Evolutionary conservation across 2,888 invertebrate species (phyloP).

Genomic region (Drosophila melanosoma): DNA sequence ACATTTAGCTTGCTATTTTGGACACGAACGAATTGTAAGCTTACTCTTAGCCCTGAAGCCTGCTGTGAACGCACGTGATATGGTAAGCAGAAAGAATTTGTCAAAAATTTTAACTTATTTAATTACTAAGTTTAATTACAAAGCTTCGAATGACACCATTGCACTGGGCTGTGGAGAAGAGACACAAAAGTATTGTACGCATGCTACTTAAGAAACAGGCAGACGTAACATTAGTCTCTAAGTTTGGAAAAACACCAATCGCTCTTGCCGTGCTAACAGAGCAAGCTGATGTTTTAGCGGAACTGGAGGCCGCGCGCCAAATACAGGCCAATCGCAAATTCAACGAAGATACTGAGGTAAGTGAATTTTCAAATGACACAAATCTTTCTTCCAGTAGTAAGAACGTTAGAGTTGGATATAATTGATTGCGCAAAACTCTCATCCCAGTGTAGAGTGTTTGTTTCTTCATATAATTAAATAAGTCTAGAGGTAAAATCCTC

Average conservation of each 20-base stretch:
- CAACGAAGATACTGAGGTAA: constrained; percentile 82
- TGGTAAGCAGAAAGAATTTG: constrained; percentile 86
- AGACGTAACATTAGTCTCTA: constrained; percentile 88
- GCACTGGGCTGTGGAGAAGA: constrained; percentile 96
- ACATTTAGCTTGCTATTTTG: constrained; percentile 94
- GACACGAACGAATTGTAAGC: constrained; percentile 90
- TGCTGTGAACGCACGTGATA: constrained; percentile 90
- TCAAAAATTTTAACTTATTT: not conserved
- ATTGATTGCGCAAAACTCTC: not conserved
- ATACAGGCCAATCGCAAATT: constrained; percentile 80
- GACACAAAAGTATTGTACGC: constrained; percentile 89
- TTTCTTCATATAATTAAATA: not conserved
- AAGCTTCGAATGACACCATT: constrained; percentile 95
- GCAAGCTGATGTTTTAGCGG: constrained; percentile 87
- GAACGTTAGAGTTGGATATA: not conserved
- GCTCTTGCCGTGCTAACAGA: constrained; percentile 89
- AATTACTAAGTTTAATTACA: constrained; percentile 9
- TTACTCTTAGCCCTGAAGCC: constrained; percentile 89
- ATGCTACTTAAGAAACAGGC: constrained; percentile 91
- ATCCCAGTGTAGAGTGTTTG: not conserved
- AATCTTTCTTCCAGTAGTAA: not conserved
- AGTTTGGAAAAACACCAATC: constrained; percentile 90
- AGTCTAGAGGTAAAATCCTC: not conserved
- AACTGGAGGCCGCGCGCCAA: constrained; percentile 86
- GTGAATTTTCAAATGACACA: constrained; percentile 11